Percentiles rank a stretch among this genome's conserved stretches.
These are phyloP conservation scores for Watsonalla binaria DNA, from an alignment of 2,888 invertebrate genomes.

Conservation along the genomic window DNA sequence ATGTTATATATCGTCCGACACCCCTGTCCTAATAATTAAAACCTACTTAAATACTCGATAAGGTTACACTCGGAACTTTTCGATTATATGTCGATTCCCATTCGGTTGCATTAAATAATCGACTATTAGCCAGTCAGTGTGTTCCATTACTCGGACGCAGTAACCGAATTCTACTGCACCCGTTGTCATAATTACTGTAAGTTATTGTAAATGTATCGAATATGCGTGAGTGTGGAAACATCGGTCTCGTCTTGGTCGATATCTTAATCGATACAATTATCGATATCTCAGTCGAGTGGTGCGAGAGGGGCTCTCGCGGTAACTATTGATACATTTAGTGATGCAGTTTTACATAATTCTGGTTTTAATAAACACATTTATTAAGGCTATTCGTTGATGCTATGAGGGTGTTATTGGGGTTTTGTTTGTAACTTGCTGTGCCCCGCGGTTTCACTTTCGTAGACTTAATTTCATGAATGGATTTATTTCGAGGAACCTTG, in stretches of 20 bases:
- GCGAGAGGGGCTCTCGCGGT: constrained; percentile 6
- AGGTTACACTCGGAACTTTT: neutral
- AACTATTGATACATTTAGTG: neutral
- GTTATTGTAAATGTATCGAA: constrained; percentile 9
- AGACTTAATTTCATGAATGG: too few species aligned
- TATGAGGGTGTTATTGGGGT: too few species aligned
- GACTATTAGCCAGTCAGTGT: neutral
- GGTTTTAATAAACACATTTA: neutral
- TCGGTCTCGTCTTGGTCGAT: constrained; percentile 28
- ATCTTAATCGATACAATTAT: constrained; percentile 56
- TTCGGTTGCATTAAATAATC: neutral
- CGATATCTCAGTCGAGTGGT: constrained; percentile 32
- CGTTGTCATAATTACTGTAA: constrained; percentile 3
- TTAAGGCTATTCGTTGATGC: too few species aligned
- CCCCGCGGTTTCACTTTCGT: too few species aligned
- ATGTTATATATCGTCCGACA: neutral
- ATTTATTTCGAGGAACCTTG: too few species aligned
- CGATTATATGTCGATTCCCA: neutral
- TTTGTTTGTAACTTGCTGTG: too few species aligned
- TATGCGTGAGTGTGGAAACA: constrained; percentile 28
- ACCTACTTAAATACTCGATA: constrained; percentile 1
- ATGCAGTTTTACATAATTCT: neutral
- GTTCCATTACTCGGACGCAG: neutral
- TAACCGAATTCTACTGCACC: neutral
- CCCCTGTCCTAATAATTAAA: neutral